These are phyloP conservation scores for Mamestra brassicae DNA, from an alignment of 2,888 invertebrate genomes.

Conservation along the genomic window DNA sequence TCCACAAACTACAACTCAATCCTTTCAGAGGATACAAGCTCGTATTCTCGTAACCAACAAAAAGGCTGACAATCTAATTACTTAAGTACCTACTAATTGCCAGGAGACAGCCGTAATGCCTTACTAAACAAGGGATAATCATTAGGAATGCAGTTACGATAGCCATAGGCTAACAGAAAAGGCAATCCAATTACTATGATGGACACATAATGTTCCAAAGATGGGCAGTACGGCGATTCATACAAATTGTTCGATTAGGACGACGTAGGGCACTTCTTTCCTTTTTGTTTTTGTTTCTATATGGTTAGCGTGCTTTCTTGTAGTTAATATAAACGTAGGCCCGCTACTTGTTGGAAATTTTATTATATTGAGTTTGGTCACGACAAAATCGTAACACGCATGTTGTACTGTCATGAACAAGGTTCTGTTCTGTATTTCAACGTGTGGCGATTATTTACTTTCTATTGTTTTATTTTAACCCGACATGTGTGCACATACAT, in stretches of 20 bases:
- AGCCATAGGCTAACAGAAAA: slow-evolving; percentile 66
- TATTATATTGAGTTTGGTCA: slow-evolving; percentile 48
- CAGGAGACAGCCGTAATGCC: slow-evolving; percentile 42
- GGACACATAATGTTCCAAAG: slow-evolving; percentile 68
- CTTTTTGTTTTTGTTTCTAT: slow-evolving; percentile 39
- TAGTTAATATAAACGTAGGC: slow-evolving; percentile 29
- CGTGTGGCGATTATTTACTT: slow-evolving; percentile 31
- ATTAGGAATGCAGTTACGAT: slow-evolving; percentile 73
- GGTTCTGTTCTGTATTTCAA: slow-evolving; percentile 10
- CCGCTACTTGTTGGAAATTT: slow-evolving; percentile 40
- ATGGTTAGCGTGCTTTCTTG: slow-evolving; percentile 53
- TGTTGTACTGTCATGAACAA: neutral
- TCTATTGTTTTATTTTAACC: slow-evolving; percentile 48
- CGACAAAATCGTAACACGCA: slow-evolving; percentile 44
- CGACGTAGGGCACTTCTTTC: slow-evolving; percentile 23
- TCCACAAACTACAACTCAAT: slow-evolving; percentile 15
- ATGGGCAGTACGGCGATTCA: slow-evolving; percentile 54
- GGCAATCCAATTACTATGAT: slow-evolving; percentile 76
- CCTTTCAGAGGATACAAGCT: slow-evolving; percentile 6
- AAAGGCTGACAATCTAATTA: slow-evolving; percentile 55
- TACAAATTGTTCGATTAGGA: slow-evolving; percentile 58
- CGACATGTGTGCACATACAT: slow-evolving; percentile 19
- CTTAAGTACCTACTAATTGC: slow-evolving; percentile 52
- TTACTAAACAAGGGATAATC: slow-evolving; percentile 72
- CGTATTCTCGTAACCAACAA: slow-evolving; percentile 33